Evolutionary conservation across 2,113 vertebrate species (phyloP).

Genomic region (Calidris pygmaea): DNA sequence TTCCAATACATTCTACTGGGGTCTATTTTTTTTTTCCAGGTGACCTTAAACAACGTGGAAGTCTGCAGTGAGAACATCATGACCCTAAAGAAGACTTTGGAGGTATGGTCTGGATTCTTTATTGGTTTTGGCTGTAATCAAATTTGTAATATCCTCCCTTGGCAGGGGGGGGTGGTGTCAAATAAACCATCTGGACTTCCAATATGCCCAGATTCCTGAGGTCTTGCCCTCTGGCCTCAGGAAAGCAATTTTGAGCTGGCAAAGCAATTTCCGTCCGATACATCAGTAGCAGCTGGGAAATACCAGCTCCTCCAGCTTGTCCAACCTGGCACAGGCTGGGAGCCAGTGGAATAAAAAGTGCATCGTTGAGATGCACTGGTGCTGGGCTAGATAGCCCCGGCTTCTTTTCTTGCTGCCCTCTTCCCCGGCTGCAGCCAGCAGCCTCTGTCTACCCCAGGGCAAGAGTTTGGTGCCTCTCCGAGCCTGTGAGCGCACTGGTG

Average conservation of each 20-base stretch:
- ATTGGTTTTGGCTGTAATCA: neutral
- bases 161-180: accelerated
- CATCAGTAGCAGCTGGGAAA: neutral
- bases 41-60: conserved; percentile 95
- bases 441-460: neutral
- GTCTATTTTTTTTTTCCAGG: conserved; percentile 67
- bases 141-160: neutral
- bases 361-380: neutral
- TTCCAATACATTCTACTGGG: neutral
- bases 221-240: neutral
- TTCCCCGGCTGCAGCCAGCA: neutral
- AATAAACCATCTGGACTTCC: neutral
- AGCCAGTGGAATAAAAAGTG: neutral
- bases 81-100: conserved; percentile 94
- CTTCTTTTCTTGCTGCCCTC: neutral
- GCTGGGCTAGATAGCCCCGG: neutral
- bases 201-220: neutral
- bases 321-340: neutral
- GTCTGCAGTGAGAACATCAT: conserved; percentile 96
- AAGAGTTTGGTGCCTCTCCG: neutral
- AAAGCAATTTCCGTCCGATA: neutral
- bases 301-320: neutral
- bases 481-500: neutral
- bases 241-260: neutral
- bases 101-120: conserved; percentile 76